Evolutionary conservation across 2,888 invertebrate species (phyloP).

Genomic region (Thecocarcelia acutangulata): DNA sequence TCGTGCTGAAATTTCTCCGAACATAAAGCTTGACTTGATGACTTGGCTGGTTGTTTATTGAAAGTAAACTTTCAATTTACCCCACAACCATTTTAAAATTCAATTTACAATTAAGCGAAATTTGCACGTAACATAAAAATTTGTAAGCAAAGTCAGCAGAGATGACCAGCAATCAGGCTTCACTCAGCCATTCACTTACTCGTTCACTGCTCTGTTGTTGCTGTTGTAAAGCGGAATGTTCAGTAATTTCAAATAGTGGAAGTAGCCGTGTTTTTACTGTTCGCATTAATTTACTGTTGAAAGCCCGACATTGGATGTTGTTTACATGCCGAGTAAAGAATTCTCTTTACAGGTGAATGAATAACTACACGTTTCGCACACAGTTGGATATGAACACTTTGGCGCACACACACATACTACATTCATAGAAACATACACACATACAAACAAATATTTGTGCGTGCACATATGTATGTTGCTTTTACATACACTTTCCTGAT

Average conservation of each 20-base stretch:
- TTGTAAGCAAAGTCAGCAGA: neutral
- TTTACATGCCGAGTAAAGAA: slow-evolving; percentile 32
- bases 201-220: neutral
- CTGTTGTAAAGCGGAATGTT: neutral
- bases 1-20: neutral
- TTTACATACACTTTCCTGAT: too few species aligned
- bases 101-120: slow-evolving; percentile 37
- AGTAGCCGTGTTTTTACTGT: slow-evolving; percentile 50
- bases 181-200: neutral
- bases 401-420: neutral
- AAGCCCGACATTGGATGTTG: slow-evolving; percentile 50
- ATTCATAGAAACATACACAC: neutral
- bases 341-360: slow-evolving; percentile 47
- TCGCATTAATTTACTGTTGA: slow-evolving; percentile 60
- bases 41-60: neutral
- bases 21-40: neutral
- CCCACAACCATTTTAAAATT: slow-evolving; percentile 12
- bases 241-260: slow-evolving; percentile 2
- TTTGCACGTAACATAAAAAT: slow-evolving; percentile 11
- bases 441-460: neutral
- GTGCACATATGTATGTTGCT: neutral
- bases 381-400: slow-evolving; percentile 25
- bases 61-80: slow-evolving; percentile 18
- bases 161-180: neutral
- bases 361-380: slow-evolving; percentile 51